Evolutionary conservation across 1,140 invertebrate species (phyloP), one percentile per base, ranked within the genome.

Genomic region (Maniola jurtina): DNA sequence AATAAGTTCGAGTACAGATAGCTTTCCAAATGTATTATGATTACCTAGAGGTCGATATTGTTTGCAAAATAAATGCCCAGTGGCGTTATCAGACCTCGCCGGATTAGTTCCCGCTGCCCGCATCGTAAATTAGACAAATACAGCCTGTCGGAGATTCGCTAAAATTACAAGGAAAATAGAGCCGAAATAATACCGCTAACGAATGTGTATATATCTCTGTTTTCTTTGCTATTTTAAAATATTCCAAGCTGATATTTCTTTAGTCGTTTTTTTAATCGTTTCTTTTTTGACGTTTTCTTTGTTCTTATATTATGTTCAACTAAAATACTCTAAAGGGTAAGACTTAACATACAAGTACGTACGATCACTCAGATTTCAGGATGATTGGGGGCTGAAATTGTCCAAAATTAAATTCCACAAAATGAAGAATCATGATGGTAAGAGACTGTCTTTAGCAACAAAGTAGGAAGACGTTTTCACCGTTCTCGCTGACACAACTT

Each of bases 21-120:
- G 25, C 25, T 25, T 25, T 25, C 25, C 25, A 25, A 25, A 16
- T 25, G 15, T 35, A 34, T 55, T 55, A 13, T 40, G 5, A 58
- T 40, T 9, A 61, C 14, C 34, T 25, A 61, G 25, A 35, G 52
- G 34, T 52, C 33, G 14, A 57, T 54, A 68, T 69, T 78, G 70
- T 77, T 78, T 73, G 64, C 61, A 61, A 61, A 74, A 71, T 68
- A 76, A 76, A 79, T 71, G 65, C 67, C 66, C 54, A 15, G 45
- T 33, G 64, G 60, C 63, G 63, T 64, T 73, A 67, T 67, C 58
- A 35, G 16, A 47, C 35, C 65, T 16, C 52, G 70, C 25, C 48
- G 70, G 72, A 77, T 77, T 77, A 78, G 67, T 69, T 67, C 42
- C 56, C 38, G 13, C 52, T 63, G 57, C 58, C 64, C 65, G 58